A percentile compares a stretch with the other conserved stretches of the same genome.
Conservation (phyloP, 2,888 invertebrate species). For the Lomographa bimaculata region DNA sequence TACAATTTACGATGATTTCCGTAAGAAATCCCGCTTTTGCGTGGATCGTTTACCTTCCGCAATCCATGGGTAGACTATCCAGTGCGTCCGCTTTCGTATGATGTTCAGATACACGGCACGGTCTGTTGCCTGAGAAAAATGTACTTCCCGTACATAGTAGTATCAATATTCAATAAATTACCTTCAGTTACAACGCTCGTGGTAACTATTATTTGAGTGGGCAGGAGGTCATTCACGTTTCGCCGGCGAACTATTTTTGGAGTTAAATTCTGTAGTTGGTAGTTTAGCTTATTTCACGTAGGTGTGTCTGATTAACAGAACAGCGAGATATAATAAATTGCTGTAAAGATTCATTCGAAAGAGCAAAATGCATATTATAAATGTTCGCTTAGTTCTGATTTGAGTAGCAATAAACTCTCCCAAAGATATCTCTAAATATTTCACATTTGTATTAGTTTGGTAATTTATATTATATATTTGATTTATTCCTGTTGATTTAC, state of each 20-base stretch:
- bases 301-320: constrained; percentile 1
- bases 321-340: too few species aligned
- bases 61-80: constrained; percentile 28
- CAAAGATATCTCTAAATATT: constrained; percentile 28
- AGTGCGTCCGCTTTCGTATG: constrained; percentile 46
- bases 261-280: constrained; percentile 11
- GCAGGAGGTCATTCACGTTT: constrained; percentile 21
- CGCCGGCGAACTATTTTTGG: constrained; percentile 10
- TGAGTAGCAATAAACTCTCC: constrained; percentile 24
- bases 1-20: constrained; percentile 28
- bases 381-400: constrained; percentile 23
- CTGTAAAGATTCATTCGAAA: too few species aligned
- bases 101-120: constrained; percentile 57
- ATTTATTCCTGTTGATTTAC: constrained; percentile 33
- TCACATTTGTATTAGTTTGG: constrained; percentile 27
- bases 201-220: constrained; percentile 17
- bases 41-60: constrained; percentile 42
- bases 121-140: constrained; percentile 75
- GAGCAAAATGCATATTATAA: constrained; percentile 9
- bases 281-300: constrained; percentile 4
- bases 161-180: constrained; percentile 30
- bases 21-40: constrained; percentile 32
- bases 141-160: constrained; percentile 43
- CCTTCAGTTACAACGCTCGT: constrained; percentile 15
- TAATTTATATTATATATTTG: constrained; percentile 30